Conservation (phyloP, 2,113 vertebrate genomes). For the Tricholaema leucomelas region DNA sequence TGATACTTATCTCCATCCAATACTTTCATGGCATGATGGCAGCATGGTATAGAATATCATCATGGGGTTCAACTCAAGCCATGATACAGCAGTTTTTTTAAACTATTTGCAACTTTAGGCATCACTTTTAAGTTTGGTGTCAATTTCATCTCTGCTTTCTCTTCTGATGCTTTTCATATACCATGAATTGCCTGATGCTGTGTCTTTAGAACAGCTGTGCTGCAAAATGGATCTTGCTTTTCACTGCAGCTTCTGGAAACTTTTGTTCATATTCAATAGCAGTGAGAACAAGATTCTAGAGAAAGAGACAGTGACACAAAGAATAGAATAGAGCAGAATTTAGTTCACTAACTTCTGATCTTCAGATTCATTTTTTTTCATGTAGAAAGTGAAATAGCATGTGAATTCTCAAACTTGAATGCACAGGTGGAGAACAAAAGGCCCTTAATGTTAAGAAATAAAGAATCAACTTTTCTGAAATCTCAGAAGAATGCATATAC, state of each 20-base stretch:
- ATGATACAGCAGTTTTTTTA: background rate
- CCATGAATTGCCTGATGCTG: background rate
- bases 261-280: background rate
- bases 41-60: too few species aligned
- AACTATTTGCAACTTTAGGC: background rate
- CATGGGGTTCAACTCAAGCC: too few species aligned
- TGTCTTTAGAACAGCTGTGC: background rate
- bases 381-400: background rate
- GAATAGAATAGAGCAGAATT: background rate
- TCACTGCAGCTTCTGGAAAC: background rate
- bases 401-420: background rate
- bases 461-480: background rate
- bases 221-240: background rate
- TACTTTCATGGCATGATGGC: too few species aligned
- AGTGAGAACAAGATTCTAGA: background rate
- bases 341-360: background rate
- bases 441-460: background rate
- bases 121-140: background rate
- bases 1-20: too few species aligned
- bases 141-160: background rate
- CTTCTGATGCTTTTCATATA: background rate
- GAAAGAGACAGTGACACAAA: background rate
- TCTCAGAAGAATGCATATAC: background rate
- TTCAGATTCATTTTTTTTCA: background rate
- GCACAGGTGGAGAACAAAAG: background rate